Evolutionary conservation across 2,888 invertebrate genomes (phyloP).

Genomic region (Cryptocephalus moraei): DNA sequence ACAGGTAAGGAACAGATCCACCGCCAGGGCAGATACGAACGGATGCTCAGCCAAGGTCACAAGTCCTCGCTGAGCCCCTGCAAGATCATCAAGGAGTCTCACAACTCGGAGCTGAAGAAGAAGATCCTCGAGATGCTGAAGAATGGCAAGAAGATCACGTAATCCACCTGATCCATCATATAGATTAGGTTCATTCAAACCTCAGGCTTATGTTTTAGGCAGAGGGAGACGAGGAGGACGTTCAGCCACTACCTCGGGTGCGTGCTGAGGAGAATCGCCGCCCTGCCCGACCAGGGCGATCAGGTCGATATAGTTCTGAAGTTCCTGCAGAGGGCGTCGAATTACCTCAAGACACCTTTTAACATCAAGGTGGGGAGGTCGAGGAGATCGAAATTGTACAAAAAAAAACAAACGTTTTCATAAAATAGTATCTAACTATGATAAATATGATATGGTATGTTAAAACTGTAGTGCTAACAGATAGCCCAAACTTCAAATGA

Average conservation of each 20-base stretch:
- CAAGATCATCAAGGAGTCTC: slow-evolving; percentile 32
- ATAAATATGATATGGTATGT: no score
- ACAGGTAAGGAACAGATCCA: slow-evolving; percentile 6
- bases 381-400: no score
- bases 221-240: slow-evolving; percentile 62
- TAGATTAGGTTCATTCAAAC: background rate
- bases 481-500: no score
- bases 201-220: slow-evolving; percentile 34
- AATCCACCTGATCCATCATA: slow-evolving; percentile 22
- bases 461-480: no score
- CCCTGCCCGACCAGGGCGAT: slow-evolving; percentile 43
- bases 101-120: slow-evolving; percentile 28
- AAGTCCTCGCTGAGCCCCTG: slow-evolving; percentile 31
- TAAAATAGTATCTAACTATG: no score
- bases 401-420: no score
- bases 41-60: slow-evolving; percentile 35
- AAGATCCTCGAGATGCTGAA: slow-evolving; percentile 44
- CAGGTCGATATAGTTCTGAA: slow-evolving; percentile 61
- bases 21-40: slow-evolving; percentile 37
- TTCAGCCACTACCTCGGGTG: slow-evolving; percentile 70
- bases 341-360: slow-evolving; percentile 60
- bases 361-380: slow-evolving; percentile 42
- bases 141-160: slow-evolving; percentile 60
- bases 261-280: slow-evolving; percentile 57
- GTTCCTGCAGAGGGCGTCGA: slow-evolving; percentile 65